Evolutionary conservation across 2,113 vertebrate genomes (phyloP).

Genomic region (Rhabdomys dilectus): DNA sequence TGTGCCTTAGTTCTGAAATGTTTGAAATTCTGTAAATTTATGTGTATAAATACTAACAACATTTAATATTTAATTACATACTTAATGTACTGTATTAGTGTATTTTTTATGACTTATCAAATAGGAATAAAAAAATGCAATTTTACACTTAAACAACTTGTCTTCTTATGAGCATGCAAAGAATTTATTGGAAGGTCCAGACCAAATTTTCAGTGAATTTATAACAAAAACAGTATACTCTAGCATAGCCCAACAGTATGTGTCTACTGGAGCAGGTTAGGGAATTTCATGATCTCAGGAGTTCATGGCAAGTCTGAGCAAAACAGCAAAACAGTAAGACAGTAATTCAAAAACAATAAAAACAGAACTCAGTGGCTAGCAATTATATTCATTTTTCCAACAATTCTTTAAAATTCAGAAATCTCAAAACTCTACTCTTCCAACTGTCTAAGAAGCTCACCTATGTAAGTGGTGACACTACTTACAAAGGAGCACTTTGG

Average conservation of each 20-base stretch:
- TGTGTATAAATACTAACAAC: not conserved
- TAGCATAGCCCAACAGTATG: not conserved
- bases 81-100: not conserved
- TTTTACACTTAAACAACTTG: slow-evolving; percentile 12
- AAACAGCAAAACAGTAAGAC: not conserved
- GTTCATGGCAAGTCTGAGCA: not conserved
- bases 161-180: not conserved
- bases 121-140: not conserved
- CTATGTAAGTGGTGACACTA: not conserved
- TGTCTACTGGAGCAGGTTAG: not conserved
- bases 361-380: not conserved
- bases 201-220: slow-evolving; percentile 36
- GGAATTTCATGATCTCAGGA: not conserved
- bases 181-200: not conserved
- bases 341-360: not conserved
- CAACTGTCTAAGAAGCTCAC: not conserved
- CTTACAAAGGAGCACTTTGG: slow-evolving; percentile 23
- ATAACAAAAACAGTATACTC: slow-evolving; percentile 31
- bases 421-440: not conserved
- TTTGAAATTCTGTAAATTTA: slow-evolving; percentile 22
- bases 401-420: slow-evolving; percentile 29
- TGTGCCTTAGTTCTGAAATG: slow-evolving; percentile 31
- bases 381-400: slow-evolving; percentile 45
- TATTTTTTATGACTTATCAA: not conserved
- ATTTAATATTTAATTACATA: slow-evolving; percentile 19